phyloP scores from a whole-genome alignment of 2,113 vertebrate genomes.

The Sceloporus undulatus region DNA sequence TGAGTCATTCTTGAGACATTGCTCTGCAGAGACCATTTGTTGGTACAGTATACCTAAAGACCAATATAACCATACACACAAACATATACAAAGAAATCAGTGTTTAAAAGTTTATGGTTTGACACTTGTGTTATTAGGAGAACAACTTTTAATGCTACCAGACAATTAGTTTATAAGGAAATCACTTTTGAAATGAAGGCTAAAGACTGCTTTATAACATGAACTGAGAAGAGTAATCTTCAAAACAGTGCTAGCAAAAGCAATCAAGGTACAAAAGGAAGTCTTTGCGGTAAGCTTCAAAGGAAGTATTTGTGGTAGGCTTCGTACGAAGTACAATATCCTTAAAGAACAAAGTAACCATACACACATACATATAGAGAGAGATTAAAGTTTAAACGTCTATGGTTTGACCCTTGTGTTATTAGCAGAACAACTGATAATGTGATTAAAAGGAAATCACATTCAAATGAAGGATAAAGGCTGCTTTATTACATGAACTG shows the following conservation, averaged over 20 bases:
- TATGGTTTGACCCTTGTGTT: too few species aligned
- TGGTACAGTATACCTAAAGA: conserved; percentile 86
- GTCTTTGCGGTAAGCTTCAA: too few species aligned
- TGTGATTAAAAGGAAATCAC: too few species aligned
- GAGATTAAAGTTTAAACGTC: too few species aligned
- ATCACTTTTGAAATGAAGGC: not conserved
- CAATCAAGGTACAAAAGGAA: not conserved
- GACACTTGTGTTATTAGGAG: rapidly evolving
- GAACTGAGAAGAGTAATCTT: not conserved
- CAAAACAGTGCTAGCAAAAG: not conserved
- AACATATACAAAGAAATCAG: not conserved
- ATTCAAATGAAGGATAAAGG: too few species aligned
- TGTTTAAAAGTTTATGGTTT: not conserved
- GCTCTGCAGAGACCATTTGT: conserved; percentile 87
- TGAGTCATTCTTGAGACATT: conserved; percentile 82
- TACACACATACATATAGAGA: too few species aligned
- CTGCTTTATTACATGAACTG: too few species aligned
- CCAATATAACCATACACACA: not conserved
- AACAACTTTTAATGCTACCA: not conserved
- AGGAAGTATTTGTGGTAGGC: too few species aligned
- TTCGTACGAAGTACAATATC: too few species aligned
- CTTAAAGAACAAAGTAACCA: too few species aligned
- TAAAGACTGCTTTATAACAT: not conserved
- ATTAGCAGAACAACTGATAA: too few species aligned
- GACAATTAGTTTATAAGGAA: not conserved